These are phyloP conservation scores for Gila robusta DNA, from an alignment of 2,797 vertebrate genomes.

Conservation along the genomic window DNA sequence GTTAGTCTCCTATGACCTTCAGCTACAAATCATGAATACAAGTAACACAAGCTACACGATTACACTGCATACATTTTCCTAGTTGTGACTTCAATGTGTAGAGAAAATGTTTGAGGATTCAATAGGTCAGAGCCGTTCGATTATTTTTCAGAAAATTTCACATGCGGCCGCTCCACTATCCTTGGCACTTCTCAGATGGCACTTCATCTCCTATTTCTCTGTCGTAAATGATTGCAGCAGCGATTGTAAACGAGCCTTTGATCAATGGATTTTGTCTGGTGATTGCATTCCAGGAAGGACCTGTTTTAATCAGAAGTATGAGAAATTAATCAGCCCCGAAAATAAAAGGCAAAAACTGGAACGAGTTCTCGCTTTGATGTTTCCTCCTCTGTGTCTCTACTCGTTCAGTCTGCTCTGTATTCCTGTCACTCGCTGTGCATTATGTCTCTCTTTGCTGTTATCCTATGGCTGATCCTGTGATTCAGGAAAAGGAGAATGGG, in stretches of 20 bases:
- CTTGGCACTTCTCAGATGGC: constrained; percentile 41
- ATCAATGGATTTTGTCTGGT: constrained; percentile 37
- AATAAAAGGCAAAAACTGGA: constrained; percentile 15
- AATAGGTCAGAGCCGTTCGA: constrained; percentile 26
- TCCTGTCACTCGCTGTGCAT: constrained; percentile 7
- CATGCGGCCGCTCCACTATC: constrained; percentile 27
- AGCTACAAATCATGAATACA: constrained; percentile 30
- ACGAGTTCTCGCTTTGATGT: constrained; percentile 28
- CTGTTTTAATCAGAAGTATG: constrained; percentile 33
- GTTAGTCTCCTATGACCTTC: neutral
- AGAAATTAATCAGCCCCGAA: constrained; percentile 14
- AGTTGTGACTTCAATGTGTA: neutral
- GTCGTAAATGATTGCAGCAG: constrained; percentile 1
- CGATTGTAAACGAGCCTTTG: constrained; percentile 34
- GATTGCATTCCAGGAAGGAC: constrained; percentile 33
- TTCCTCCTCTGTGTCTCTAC: neutral
- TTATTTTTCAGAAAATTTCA: constrained; percentile 44
- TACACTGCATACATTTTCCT: neutral
- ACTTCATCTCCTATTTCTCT: constrained; percentile 29
- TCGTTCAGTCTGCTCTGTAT: constrained; percentile 6
- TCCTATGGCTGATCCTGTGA: constrained; percentile 25
- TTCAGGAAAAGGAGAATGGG: constrained; percentile 16
- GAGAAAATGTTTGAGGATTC: constrained; percentile 18
- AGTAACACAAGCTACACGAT: constrained; percentile 17
- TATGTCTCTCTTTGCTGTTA: constrained; percentile 35